These are phyloP conservation scores for Chascanopsetta lugubris DNA, from an alignment of 2,113 vertebrate genomes.

Conservation along the genomic window DNA sequence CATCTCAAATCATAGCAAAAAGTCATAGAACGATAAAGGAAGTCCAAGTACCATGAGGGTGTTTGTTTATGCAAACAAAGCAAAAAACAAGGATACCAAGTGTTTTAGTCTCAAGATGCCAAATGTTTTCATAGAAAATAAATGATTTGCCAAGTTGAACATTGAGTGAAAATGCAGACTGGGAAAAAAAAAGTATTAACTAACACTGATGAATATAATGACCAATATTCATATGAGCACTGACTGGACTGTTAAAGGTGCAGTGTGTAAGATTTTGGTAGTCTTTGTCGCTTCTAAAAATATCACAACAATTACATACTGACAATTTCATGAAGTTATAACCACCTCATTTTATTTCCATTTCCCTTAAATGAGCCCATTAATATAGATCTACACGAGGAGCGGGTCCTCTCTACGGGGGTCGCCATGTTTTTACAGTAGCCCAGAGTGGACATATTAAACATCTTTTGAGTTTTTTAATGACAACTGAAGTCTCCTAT, in stretches of 20 bases:
- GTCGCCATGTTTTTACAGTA: no score
- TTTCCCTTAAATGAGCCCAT: no score
- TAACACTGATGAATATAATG: slow-evolving; percentile 4
- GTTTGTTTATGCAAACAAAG: slow-evolving; percentile 57
- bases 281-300: no score
- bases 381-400: no score
- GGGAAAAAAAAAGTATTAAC: slow-evolving; percentile 12
- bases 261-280: no score
- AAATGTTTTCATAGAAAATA: slow-evolving; percentile 74
- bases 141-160: slow-evolving; percentile 50
- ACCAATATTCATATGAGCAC: neutral
- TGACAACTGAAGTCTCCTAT: no score
- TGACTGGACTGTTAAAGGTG: neutral
- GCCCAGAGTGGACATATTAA: no score
- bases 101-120: slow-evolving; percentile 28
- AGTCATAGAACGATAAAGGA: slow-evolving; percentile 4
- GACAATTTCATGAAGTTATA: no score
- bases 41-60: slow-evolving; percentile 62
- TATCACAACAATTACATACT: no score
- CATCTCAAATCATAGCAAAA: slow-evolving; percentile 42
- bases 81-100: slow-evolving; percentile 33
- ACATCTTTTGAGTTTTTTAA: no score
- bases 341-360: no score
- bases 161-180: slow-evolving; percentile 31
- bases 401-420: no score